Evolutionary conservation across 2,888 invertebrate species (phyloP).

Genomic region (Eulithis testata): DNA sequence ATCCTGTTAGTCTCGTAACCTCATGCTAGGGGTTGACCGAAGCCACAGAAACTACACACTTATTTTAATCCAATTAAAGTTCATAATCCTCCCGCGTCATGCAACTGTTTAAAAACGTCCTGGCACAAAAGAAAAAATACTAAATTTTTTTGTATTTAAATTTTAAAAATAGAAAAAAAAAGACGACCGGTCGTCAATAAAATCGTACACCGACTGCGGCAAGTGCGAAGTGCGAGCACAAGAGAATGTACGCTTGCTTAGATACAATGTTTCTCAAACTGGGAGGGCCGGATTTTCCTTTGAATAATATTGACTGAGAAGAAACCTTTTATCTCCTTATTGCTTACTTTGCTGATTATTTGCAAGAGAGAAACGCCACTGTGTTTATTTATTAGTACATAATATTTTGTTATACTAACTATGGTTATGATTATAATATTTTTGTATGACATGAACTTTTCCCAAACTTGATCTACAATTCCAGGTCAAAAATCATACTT

Average conservation of each 20-base stretch:
- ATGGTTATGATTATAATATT: too few relatives aligned
- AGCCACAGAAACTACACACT: conserved; percentile 59
- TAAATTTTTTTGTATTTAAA: background rate
- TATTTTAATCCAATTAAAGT: conserved; percentile 60
- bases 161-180: conserved; percentile 21
- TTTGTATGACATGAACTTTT: too few relatives aligned
- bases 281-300: conserved; percentile 38
- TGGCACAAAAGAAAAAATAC: conserved; percentile 17
- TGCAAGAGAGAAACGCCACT: background rate
- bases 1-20: conserved; percentile 59
- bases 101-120: conserved; percentile 15
- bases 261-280: conserved; percentile 65
- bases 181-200: conserved; percentile 56
- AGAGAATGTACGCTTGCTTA: conserved; percentile 63
- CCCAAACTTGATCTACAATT: too few relatives aligned
- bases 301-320: conserved; percentile 32
- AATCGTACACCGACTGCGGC: conserved; percentile 59
- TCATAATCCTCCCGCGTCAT: conserved; percentile 45
- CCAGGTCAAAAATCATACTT: too few relatives aligned
- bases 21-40: conserved; percentile 58
- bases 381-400: background rate
- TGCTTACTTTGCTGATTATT: conserved; percentile 18
- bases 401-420: background rate
- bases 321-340: conserved; percentile 29
- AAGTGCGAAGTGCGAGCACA: conserved; percentile 42